Conservation (phyloP, 2,888 invertebrate genomes). For the Hololepta plana region DNA sequence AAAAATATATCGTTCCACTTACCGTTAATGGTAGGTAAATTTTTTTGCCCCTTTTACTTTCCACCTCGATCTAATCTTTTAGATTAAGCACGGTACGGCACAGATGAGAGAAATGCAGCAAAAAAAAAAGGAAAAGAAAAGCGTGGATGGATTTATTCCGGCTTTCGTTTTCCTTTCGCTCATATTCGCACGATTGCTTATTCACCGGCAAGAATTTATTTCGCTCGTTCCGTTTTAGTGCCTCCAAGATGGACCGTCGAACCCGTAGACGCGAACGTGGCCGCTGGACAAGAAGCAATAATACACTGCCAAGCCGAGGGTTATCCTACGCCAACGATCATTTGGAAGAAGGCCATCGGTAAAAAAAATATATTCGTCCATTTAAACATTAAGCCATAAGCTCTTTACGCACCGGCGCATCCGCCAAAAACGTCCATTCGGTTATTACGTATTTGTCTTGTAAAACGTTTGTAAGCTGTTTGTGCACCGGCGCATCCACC, state of each 20-base stretch:
- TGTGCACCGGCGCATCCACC: too few species aligned
- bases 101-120: too few species aligned
- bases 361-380: too few species aligned
- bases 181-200: neutral
- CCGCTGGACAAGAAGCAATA: constrained; percentile 65
- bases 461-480: too few species aligned
- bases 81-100: too few species aligned
- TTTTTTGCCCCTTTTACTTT: too few species aligned
- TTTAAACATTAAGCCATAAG: too few species aligned
- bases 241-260: constrained; percentile 82
- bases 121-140: too few species aligned
- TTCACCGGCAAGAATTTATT: too few species aligned
- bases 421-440: constrained; percentile 2
- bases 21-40: constrained; percentile 55
- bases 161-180: neutral
- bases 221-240: constrained; percentile 37
- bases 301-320: constrained; percentile 83
- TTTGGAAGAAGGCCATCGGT: constrained; percentile 82
- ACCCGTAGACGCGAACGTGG: constrained; percentile 65
- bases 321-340: constrained; percentile 73
- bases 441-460: too few species aligned
- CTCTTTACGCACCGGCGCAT: neutral
- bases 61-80: too few species aligned
- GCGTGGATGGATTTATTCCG: too few species aligned
- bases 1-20: constrained; percentile 57